Base-by-base conservation (phyloP, 2,113 vertebrate species). In the Actinemys pallida region DNA sequence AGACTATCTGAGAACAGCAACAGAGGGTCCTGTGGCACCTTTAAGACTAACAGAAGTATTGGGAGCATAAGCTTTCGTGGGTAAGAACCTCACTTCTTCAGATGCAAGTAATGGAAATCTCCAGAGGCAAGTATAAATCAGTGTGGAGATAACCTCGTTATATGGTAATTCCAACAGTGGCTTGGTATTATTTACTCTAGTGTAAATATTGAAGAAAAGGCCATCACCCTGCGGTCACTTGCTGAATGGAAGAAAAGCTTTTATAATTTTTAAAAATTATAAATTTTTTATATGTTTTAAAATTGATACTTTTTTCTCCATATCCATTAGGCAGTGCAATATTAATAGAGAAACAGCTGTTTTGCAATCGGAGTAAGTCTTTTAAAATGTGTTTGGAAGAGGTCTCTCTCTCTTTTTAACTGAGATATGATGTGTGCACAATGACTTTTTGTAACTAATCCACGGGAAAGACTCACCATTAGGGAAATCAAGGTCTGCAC, bases 391-490 rank as follows among this genome's bases (percentile, higher is more conserved):
- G 24, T 93, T 97, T 96, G 79, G 83, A 94, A 87, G 78, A 87
- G 81, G 78, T 39, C 88, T 96, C 91, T 88, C 93, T 92, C 93
- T 92, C 1, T 35, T 89, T 25, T 95, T 22, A 54, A 57, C 42
- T 87, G 88, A 90, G 84, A 96, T 83, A 92, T 17, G 88, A 85
- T 78, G 78, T 82, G 96, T 82, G 87, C 0, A 0, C 86, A 94
- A 62, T 72, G 87, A 97, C 57, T 89, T 53, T 91, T 86, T 92
- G 91, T 93, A 93, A 96, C 95, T 98, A 97, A 97, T 94, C 93
- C 95, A 95, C 69, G 95, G 87, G 86, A 95, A 89, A 96, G 95
- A 76, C 96, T 98, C 97, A 94, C 56, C 6, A 1, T 97, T 96
- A 16, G 80, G 59, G 81, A 95, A 93, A 83, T 93, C 57, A 85